phyloP scores from a whole-genome alignment of 2,888 invertebrate species.

The Agrochola circellaris region DNA sequence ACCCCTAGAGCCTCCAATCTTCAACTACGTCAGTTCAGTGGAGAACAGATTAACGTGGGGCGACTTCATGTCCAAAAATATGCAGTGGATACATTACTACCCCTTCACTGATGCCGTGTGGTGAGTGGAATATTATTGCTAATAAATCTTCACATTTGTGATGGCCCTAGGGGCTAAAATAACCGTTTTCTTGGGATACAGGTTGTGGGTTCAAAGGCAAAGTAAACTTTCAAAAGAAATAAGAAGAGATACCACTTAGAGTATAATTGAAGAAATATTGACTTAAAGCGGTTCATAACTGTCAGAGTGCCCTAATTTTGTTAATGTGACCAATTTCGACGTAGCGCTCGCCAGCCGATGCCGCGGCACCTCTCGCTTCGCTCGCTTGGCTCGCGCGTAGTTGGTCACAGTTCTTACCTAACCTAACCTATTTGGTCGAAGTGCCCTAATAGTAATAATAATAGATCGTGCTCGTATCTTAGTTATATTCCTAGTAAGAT shows the following conservation, averaged over 20 bases:
- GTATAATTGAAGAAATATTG: no score
- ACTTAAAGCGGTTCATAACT: no score
- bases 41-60: conserved; percentile 96
- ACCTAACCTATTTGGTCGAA: no score
- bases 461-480: no score
- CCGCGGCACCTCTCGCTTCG: no score
- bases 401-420: no score
- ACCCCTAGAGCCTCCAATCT: conserved; percentile 91
- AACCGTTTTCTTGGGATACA: background rate
- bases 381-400: no score
- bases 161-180: background rate
- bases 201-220: background rate
- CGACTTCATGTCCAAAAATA: conserved; percentile 90
- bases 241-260: background rate
- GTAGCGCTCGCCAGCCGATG: no score
- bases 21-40: conserved; percentile 96
- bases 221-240: background rate
- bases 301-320: no score
- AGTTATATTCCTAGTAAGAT: no score
- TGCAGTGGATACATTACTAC: conserved; percentile 86
- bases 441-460: no score
- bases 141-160: background rate
- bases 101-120: conserved; percentile 90
- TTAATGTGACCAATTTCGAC: no score
- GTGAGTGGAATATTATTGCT: conserved; percentile 74